These are phyloP conservation scores for Chironomus tepperi DNA, from an alignment of 1,140 invertebrate species.

Conservation along the genomic window DNA sequence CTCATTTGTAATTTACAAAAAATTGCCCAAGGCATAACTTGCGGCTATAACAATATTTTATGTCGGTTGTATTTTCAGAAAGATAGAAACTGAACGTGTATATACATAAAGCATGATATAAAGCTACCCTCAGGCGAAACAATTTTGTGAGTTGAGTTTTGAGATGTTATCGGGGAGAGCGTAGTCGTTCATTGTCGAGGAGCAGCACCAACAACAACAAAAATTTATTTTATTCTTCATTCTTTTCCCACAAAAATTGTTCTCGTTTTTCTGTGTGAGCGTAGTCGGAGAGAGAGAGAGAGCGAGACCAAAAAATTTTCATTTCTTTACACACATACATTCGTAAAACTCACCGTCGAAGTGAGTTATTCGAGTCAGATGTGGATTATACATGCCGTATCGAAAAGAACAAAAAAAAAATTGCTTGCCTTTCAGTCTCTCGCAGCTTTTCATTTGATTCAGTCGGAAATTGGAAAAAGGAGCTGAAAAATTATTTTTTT, in stretches of 20 bases:
- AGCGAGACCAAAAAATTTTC: too few relatives aligned
- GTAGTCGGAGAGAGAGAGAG: too few relatives aligned
- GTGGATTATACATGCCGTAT: background rate
- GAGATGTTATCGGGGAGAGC: conserved; percentile 10
- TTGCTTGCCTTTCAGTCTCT: conserved; percentile 5
- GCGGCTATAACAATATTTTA: conserved; percentile 2
- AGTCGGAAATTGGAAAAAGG: background rate
- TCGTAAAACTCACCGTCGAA: too few relatives aligned
- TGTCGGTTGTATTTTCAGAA: background rate
- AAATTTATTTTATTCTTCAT: too few relatives aligned
- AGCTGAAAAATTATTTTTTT: background rate
- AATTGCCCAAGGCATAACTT: background rate
- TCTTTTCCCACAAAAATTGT: too few relatives aligned
- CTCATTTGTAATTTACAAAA: conserved; percentile 9
- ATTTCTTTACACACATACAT: too few relatives aligned
- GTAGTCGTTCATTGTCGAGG: background rate
- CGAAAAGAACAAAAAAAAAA: background rate
- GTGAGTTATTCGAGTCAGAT: too few relatives aligned
- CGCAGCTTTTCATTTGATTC: conserved; percentile 1
- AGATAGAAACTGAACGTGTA: conserved; percentile 12
- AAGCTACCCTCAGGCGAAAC: background rate
- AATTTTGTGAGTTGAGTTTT: conserved; percentile 13
- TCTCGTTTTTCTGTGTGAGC: too few relatives aligned
- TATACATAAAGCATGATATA: conserved; percentile 14
- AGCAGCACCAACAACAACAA: background rate